phyloP scores from a whole-genome alignment of 2,888 invertebrate species.

The Cryptus viduatorius region DNA sequence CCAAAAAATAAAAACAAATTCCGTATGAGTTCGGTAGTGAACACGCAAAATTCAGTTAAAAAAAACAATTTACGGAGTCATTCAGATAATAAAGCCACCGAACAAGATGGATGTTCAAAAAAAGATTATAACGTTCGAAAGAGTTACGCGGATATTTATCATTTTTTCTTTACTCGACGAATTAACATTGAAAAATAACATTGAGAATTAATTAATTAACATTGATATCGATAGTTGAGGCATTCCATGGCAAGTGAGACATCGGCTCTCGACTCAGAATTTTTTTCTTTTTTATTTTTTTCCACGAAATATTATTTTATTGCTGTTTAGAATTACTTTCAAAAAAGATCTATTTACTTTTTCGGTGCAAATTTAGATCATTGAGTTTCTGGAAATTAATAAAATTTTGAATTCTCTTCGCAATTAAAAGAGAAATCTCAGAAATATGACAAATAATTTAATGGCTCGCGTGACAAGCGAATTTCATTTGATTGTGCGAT shows the following conservation, averaged over 20 bases:
- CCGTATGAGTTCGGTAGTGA: conserved; percentile 32
- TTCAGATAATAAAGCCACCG: conserved; percentile 18
- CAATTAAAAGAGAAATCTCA: conserved; percentile 9
- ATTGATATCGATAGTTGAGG: not conserved
- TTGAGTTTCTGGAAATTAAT: not conserved
- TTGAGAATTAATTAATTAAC: not conserved
- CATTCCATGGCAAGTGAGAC: not conserved
- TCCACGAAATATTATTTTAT: too few species aligned
- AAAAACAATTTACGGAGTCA: conserved; percentile 30
- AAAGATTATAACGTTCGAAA: not conserved
- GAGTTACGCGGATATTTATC: not conserved
- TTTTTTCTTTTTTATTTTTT: not conserved
- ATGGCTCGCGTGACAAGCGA: not conserved
- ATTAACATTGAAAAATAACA: not conserved
- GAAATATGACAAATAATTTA: conserved; percentile 8
- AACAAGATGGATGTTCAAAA: conserved; percentile 18
- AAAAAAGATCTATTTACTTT: not conserved
- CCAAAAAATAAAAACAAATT: conserved; percentile 21
- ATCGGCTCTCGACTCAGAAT: not conserved
- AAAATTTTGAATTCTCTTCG: not conserved
- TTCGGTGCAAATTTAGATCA: not conserved
- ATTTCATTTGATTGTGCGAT: not conserved
- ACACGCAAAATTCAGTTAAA: conserved; percentile 20
- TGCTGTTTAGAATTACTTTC: not conserved
- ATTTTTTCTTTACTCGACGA: not conserved